A percentile compares a stretch with the other conserved stretches of the same genome.
phyloP scores from a whole-genome alignment of 2,113 vertebrate species.

The Anolis carolinensis region DNA sequence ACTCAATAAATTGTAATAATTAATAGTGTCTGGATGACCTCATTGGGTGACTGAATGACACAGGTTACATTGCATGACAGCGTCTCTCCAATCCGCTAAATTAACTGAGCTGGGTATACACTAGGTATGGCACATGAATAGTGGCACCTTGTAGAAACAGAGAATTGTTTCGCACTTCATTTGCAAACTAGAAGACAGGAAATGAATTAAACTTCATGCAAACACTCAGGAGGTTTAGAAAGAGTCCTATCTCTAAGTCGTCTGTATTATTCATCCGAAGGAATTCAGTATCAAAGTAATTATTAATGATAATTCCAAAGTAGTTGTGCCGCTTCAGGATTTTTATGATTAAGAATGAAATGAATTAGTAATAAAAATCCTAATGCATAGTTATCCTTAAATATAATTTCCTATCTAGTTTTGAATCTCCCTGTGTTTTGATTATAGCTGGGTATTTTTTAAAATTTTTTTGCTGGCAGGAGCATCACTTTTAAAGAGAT shows the following conservation, averaged over 20 bases:
- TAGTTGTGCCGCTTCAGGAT: constrained; percentile 71
- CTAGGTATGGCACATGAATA: constrained; percentile 30
- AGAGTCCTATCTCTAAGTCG: constrained; percentile 69
- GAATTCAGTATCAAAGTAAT: constrained; percentile 70
- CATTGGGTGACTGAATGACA: constrained; percentile 20
- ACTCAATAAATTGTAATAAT: constrained; percentile 45
- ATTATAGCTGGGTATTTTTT: constrained; percentile 45
- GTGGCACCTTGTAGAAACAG: constrained; percentile 60
- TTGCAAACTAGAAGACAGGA: constrained; percentile 71
- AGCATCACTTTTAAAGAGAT: constrained; percentile 49
- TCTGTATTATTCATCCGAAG: constrained; percentile 68
- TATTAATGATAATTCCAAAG: constrained; percentile 72
- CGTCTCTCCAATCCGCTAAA: neutral
- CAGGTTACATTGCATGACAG: constrained; percentile 19
- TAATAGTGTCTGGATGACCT: constrained; percentile 35
- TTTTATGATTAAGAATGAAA: constrained; percentile 71
- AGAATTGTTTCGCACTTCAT: constrained; percentile 70
- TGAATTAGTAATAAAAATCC: constrained; percentile 73
- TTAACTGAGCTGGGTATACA: neutral
- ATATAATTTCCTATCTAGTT: constrained; percentile 61
- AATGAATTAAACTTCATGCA: constrained; percentile 73
- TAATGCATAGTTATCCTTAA: constrained; percentile 65
- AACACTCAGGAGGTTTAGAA: constrained; percentile 68
- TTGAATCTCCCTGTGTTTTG: constrained; percentile 55
- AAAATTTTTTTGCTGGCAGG: constrained; percentile 40